These are phyloP conservation scores for Megaceryle maxima DNA, from an alignment of 2,113 vertebrate species.

Conservation along the genomic window DNA sequence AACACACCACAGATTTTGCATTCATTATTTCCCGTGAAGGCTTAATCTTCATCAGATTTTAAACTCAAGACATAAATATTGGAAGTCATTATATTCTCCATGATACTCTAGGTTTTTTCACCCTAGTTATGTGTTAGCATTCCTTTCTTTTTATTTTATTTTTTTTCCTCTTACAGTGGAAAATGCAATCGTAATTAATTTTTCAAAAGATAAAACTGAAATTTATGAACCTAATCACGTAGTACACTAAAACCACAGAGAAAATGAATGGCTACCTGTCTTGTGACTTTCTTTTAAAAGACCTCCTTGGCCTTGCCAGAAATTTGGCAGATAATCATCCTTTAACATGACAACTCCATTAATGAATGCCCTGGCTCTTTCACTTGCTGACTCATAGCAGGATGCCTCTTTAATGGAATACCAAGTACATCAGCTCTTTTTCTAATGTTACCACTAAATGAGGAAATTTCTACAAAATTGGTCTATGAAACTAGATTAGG, in stretches of 20 bases:
- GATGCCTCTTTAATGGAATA: not conserved
- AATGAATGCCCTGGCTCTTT: constrained; percentile 8
- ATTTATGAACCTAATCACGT: not conserved
- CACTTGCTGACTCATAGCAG: constrained; percentile 33
- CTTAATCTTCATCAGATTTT: not conserved
- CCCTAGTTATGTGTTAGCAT: not conserved
- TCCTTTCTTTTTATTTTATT: not conserved
- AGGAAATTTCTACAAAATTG: not conserved
- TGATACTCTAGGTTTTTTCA: accelerated
- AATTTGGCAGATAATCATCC: constrained; percentile 50
- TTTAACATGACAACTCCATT: constrained; percentile 55
- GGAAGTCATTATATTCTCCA: not conserved
- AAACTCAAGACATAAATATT: not conserved
- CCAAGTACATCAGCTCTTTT: not conserved
- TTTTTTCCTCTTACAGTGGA: not conserved
- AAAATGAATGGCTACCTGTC: constrained; percentile 52
- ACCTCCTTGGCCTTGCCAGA: constrained; percentile 38
- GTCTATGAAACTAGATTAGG: not conserved
- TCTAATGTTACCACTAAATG: not conserved
- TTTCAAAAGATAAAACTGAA: not conserved
- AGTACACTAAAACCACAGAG: not conserved
- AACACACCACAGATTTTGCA: not conserved
- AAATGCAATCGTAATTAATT: not conserved
- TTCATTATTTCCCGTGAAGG: not conserved
- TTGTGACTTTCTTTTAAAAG: not conserved